Percentiles rank a stretch among this genome's conserved stretches.
Conservation (phyloP, 2,888 invertebrate species). For the Scaptomyza reducta region DNA sequence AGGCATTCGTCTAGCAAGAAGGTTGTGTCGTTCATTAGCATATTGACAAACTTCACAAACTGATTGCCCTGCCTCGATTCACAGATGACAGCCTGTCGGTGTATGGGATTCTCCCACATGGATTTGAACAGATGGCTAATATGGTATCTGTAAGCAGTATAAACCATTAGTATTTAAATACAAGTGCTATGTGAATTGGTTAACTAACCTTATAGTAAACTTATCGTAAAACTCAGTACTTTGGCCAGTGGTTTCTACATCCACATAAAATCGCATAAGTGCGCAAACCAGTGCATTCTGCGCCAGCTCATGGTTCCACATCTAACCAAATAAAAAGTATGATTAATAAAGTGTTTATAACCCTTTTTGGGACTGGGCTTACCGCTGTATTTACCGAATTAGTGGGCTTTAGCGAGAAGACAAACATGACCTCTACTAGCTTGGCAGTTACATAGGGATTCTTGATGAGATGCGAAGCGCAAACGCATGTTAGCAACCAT, state of each 20-base stretch:
- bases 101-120: slow-evolving; percentile 96
- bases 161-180: background rate
- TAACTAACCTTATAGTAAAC: slow-evolving; percentile 92
- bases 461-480: slow-evolving; percentile 94
- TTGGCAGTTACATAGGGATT: slow-evolving; percentile 99
- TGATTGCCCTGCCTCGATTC: slow-evolving; percentile 96
- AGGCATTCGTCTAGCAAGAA: slow-evolving; percentile 98
- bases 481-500: slow-evolving; percentile 95
- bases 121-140: slow-evolving; percentile 98
- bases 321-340: slow-evolving; percentile 86
- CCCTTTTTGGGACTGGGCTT: slow-evolving; percentile 34
- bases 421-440: slow-evolving; percentile 95
- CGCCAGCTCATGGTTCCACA: slow-evolving; percentile 95
- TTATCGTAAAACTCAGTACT: slow-evolving; percentile 99
- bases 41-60: slow-evolving; percentile 97
- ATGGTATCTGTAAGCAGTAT: slow-evolving; percentile 87
- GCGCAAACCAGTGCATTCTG: slow-evolving; percentile 93
- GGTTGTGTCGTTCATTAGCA: slow-evolving; percentile 99
- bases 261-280: slow-evolving; percentile 99
- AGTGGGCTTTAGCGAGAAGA: slow-evolving; percentile 89
- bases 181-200: background rate
- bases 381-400: slow-evolving; percentile 83
- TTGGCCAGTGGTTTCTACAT: slow-evolving; percentile 98
- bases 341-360: background rate
- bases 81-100: slow-evolving; percentile 93